Conservation (phyloP, 2,797 vertebrate species). For the Helarctos malayanus region DNA sequence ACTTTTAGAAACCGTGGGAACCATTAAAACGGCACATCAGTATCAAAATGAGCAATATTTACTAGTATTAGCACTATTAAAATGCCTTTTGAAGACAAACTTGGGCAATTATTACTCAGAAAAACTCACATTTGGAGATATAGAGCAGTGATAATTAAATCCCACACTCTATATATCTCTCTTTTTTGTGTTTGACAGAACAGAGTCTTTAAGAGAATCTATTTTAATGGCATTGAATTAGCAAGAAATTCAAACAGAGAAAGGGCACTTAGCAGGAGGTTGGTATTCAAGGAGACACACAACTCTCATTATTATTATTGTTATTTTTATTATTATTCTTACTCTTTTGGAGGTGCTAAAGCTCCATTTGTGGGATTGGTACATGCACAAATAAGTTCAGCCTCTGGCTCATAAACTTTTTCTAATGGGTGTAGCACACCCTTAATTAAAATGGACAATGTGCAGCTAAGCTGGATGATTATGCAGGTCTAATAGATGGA, state of each 20-base stretch:
- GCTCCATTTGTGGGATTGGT: conserved; percentile 62
- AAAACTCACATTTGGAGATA: conserved; percentile 88
- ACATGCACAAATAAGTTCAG: conserved; percentile 65
- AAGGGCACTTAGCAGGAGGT: conserved; percentile 87
- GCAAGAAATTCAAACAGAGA: conserved; percentile 88
- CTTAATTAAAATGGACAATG: conserved; percentile 84
- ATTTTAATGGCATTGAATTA: conserved; percentile 90
- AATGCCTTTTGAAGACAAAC: conserved; percentile 92
- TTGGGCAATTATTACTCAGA: conserved; percentile 90
- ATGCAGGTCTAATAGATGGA: conserved; percentile 76
- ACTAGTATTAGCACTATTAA: conserved; percentile 91
- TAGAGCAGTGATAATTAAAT: conserved; percentile 92
- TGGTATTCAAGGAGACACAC: conserved; percentile 84
- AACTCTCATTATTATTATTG: conserved; percentile 85
- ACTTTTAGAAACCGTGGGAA: conserved; percentile 91
- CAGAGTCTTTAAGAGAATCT: conserved; percentile 89
- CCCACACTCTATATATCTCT: conserved; percentile 87
- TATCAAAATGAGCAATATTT: conserved; percentile 93
- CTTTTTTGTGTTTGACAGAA: conserved; percentile 90
- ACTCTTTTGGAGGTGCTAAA: conserved; percentile 77
- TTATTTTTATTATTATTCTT: conserved; percentile 80
- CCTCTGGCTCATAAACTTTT: conserved; percentile 79
- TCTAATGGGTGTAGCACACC: conserved; percentile 71
- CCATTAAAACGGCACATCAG: conserved; percentile 90
- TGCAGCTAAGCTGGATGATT: conserved; percentile 73